These are phyloP conservation scores for Pentamera pediparva DNA, from an alignment of 53 echinoderm and acorn worm species.

Conservation along the genomic window DNA sequence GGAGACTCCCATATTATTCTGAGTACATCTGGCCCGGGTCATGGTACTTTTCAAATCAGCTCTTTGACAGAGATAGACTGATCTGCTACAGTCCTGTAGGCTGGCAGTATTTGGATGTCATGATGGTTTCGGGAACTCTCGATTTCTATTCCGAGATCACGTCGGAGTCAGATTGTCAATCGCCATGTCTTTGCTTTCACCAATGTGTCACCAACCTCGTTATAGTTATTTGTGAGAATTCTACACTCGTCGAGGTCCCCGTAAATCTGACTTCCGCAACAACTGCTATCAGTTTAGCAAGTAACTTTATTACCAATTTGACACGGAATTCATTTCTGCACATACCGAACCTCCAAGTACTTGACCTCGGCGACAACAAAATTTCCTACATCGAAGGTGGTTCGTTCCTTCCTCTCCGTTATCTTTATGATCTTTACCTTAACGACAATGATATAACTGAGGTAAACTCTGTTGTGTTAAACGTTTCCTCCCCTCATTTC, in stretches of 20 bases:
- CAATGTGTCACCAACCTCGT: not conserved
- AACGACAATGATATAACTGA: not conserved
- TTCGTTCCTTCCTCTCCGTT: not conserved
- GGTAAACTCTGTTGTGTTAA: not conserved
- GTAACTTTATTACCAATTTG: not conserved
- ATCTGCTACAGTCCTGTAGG: not conserved
- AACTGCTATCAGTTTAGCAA: not conserved
- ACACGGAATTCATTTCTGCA: not conserved
- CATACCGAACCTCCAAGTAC: not conserved
- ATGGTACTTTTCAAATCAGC: not conserved
- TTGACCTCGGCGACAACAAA: not conserved
- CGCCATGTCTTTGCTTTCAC: not conserved
- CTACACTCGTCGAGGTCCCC: not conserved
- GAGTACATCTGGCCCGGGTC: slow-evolving; percentile 3
- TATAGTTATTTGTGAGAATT: not conserved
- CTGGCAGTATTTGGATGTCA: not conserved
- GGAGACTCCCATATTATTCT: slow-evolving; percentile 3
- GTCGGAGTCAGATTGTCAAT: not conserved
- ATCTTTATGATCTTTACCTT: not conserved
- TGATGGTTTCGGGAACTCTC: not conserved
- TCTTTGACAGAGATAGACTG: not conserved
- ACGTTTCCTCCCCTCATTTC: not conserved
- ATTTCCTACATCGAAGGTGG: not conserved
- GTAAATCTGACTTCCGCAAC: not conserved
- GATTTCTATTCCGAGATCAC: not conserved